Percentiles rank a stretch among this genome's conserved stretches.
Conservation (phyloP, 2,797 vertebrate species). For the Huso huso region DNA sequence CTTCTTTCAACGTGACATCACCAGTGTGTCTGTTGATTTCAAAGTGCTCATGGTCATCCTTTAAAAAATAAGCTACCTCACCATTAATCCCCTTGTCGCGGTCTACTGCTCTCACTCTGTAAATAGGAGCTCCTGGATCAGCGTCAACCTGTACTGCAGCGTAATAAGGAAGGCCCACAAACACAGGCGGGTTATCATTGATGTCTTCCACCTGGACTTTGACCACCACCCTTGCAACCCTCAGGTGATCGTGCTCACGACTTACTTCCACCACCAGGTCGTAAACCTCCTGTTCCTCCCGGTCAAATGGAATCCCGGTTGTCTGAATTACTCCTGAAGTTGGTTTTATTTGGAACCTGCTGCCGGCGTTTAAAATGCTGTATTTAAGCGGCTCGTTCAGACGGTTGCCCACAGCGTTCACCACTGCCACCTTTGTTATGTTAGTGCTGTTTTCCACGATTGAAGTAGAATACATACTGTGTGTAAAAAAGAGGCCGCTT, state of each 20-base stretch:
- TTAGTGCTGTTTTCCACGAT: constrained; percentile 86
- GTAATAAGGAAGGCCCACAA: constrained; percentile 91
- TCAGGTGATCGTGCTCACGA: constrained; percentile 77
- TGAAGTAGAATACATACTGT: constrained; percentile 76
- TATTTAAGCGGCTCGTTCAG: constrained; percentile 92
- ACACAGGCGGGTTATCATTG: constrained; percentile 87
- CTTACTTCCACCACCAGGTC: constrained; percentile 89
- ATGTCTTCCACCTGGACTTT: constrained; percentile 84
- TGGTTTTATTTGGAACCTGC: constrained; percentile 79
- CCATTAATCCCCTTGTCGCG: constrained; percentile 86
- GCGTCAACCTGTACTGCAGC: constrained; percentile 92
- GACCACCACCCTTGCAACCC: constrained; percentile 84
- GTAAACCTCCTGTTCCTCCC: constrained; percentile 87
- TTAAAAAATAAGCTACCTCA: constrained; percentile 80
- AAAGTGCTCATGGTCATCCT: constrained; percentile 86
- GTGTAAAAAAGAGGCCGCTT: constrained; percentile 83
- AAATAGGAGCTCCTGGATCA: constrained; percentile 79
- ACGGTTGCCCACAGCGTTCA: constrained; percentile 84
- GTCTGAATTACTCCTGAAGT: constrained; percentile 94
- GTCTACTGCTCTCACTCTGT: constrained; percentile 83
- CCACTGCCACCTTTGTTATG: constrained; percentile 84
- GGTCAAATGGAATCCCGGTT: constrained; percentile 81
- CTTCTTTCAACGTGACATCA: constrained; percentile 71
- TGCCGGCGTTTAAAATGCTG: constrained; percentile 81
- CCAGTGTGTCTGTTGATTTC: constrained; percentile 79